Base-by-base conservation (phyloP, 2,797 vertebrate genomes). In the Balearica regulorum region DNA sequence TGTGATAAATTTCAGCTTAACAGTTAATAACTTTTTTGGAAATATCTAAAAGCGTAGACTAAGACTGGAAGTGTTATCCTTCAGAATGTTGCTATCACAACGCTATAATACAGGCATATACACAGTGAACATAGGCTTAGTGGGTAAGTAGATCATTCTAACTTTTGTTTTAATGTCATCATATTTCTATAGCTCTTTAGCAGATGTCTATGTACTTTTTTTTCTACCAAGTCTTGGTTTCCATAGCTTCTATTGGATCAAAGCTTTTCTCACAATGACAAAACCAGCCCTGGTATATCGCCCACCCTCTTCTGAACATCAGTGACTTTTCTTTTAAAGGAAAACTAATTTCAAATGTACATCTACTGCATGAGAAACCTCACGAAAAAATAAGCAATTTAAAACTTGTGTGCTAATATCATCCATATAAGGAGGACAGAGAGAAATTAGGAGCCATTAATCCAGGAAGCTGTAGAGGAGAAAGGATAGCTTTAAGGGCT, bases 111-210 rank as follows among this genome's bases (percentile, higher is more conserved):
- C 17, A 84, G 58, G 44, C 58, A 60, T 24, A 91, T 13, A 69
- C 37, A 81, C 4, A 44, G 44, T 25, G 71, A 89, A 58, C 43
- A 26, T 22, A 73, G 49, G 54, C 17, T 90, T 81, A 53, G 61
- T 95, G 84, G 43, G 76, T 88, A 96, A 90, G 72, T n/a, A 83
- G 64, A 95, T 90, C 18, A 0, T 88, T 95, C 58, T 87, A 72
- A 82, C 73, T 96, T 94, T 96, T 89, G 77, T 90, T 96, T 93
- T 70, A 95, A 94, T 94, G 57, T 83, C 89, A 81, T 95, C 61
- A 75, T 81, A 81, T 79, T 96, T 95, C 93, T 89, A 39, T 83
- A 97, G 85, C 90, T 94, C 85, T 96, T 96, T 96, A 93, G 61
- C 96, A 97, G 95, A 97, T 93, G 94, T 90, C 65, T 66, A 25